Evolutionary conservation across 2,113 vertebrate species (phyloP), one percentile per base, ranked within the genome.

Genomic region (Channa maculata): DNA sequence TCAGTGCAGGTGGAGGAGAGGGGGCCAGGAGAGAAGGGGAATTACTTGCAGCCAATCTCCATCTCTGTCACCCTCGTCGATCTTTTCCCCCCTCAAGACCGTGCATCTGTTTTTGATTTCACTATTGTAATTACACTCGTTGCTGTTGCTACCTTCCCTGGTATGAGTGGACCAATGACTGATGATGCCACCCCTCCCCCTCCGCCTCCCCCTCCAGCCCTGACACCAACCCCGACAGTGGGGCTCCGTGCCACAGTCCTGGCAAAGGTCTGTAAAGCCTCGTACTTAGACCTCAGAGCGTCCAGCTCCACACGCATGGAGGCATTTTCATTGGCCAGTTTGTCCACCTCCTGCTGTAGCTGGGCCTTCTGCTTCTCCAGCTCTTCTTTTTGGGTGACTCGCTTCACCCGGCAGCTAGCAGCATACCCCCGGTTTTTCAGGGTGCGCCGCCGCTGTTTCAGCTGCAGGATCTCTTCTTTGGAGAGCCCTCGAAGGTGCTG

Each of bases 111-210:
- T 94, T 99, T 99, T 85, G 98, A 98, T 94, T 99, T 99, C 72
- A 99, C 97, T 96, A 99, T 99, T 24, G 97, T 99, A 88, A 99
- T 99, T 91, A 99, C 98, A 48, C 98, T 99, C 12, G 98, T 99
- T 44, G 97, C 96, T 11, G 91, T 93, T 0, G 96, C 97, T 79
- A 97, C 95, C 91, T 99, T 99, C 80, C 97, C 97, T 0, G 98
- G 97, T 80, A 98, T 88, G 0, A 98, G 95, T 4, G 97, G 98
- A 66, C 97, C 97, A 54, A 98, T 95, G 86, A 96, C 94, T 0
- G 96, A 93, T 2, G 96, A 79, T 5, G 97, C 92, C 36, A 96
- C 53, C 58, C 87, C 95, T 0, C 92, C 53, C 58, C 87, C 95
- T 0, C 92, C 95, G 5, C 84, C 88, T 1, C 78, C 88, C 38